Conservation (phyloP, 2,113 vertebrate genomes). For the Semicossyphus pulcher region DNA sequence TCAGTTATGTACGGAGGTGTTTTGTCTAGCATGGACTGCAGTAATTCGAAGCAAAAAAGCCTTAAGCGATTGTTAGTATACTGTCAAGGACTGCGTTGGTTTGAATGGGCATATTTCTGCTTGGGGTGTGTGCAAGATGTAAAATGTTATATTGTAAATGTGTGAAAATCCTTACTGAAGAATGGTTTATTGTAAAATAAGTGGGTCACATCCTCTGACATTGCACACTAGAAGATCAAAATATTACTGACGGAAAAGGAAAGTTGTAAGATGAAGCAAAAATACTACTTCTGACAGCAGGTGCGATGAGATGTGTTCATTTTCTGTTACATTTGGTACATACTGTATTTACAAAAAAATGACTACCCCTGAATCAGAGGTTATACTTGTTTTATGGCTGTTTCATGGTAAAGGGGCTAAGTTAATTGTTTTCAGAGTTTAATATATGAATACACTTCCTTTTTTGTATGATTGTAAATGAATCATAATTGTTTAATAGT, state of each 20-base stretch:
- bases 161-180: conserved; percentile 57
- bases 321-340: conserved; percentile 70
- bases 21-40: conserved; percentile 70
- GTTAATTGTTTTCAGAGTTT: conserved; percentile 73
- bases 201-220: conserved; percentile 56
- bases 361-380: conserved; percentile 26
- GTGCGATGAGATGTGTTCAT: conserved; percentile 57
- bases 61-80: conserved; percentile 71
- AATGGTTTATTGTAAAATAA: conserved; percentile 65
- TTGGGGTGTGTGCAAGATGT: conserved; percentile 63
- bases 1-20: conserved; percentile 55
- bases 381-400: conserved; percentile 51
- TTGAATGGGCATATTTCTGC: conserved; percentile 61
- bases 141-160: conserved; percentile 56
- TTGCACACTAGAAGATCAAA: conserved; percentile 64
- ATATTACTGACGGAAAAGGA: conserved; percentile 45
- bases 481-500: conserved; percentile 52
- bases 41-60: conserved; percentile 68
- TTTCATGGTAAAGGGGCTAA: conserved; percentile 51
- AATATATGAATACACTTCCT: conserved; percentile 71
- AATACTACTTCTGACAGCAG: conserved; percentile 56
- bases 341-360: conserved; percentile 62
- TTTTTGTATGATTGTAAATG: conserved; percentile 69
- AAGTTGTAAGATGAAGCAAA: conserved; percentile 56
- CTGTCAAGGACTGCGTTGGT: conserved; percentile 58